phyloP scores from a whole-genome alignment of 92 coral and sea anemone species.

The Umimayanthus chanpuru region DNA sequence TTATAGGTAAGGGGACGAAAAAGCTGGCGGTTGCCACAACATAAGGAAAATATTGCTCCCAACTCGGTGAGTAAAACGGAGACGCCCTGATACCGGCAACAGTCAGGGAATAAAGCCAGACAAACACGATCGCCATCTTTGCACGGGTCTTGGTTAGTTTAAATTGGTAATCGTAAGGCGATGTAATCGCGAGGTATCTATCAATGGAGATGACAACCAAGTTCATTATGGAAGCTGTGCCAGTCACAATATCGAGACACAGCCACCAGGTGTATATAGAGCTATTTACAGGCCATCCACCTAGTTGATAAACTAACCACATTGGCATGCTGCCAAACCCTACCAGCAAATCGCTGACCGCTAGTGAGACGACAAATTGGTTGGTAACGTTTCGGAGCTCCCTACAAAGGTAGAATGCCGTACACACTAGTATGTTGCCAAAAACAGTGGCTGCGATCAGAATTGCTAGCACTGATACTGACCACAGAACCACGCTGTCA shows the following conservation, averaged over 20 bases:
- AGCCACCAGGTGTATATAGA: constrained; percentile 70
- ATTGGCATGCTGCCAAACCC: constrained; percentile 86
- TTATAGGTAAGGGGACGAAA: constrained; percentile 76
- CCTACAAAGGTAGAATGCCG: constrained; percentile 76
- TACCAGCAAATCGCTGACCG: constrained; percentile 83
- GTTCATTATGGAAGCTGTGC: constrained; percentile 88
- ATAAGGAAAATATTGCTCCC: constrained; percentile 55
- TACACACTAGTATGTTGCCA: constrained; percentile 80
- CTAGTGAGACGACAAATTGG: constrained; percentile 78
- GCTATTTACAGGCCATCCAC: constrained; percentile 60
- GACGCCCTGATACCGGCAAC: constrained; percentile 60
- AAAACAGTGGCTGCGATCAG: constrained; percentile 75
- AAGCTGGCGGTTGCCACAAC: constrained; percentile 80
- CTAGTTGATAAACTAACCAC: constrained; percentile 65
- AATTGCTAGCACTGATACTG: constrained; percentile 63
- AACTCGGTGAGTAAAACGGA: constrained; percentile 30
- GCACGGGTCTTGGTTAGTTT: constrained; percentile 77
- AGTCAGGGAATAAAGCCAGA: constrained; percentile 73
- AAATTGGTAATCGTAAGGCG: constrained; percentile 69
- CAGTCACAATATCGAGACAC: constrained; percentile 78
- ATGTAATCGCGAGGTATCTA: constrained; percentile 83
- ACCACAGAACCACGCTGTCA: constrained; percentile 60
- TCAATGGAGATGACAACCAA: constrained; percentile 82
- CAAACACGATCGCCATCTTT: constrained; percentile 60
- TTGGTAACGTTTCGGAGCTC: constrained; percentile 80